Evolutionary conservation across 2,113 vertebrate genomes (phyloP), one percentile per base, ranked within the genome.

Genomic region (Zingel zingel): DNA sequence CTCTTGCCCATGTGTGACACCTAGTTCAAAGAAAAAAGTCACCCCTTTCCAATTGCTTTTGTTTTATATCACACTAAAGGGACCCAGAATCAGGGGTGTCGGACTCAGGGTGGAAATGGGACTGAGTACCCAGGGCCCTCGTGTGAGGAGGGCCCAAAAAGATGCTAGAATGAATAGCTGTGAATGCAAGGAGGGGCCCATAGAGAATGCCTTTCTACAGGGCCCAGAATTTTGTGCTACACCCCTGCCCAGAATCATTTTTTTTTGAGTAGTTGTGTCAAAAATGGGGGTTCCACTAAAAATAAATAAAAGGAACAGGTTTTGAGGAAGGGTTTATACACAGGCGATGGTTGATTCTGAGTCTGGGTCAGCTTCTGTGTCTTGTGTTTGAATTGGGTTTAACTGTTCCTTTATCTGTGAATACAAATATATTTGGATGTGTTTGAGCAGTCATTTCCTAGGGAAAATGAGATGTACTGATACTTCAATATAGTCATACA

Each of bases 1-100:
- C 68, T 66, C 82, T 83, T 85, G 85, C 69, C 64, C 72, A n/a
- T 19, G 66, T 81, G 84, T 88, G 65, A 85, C 70, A 81, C 81
- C 83, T 86, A 85, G 83, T 77, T 85, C 83, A 85, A 77, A 89
- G 48, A 54, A 21, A 39, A 51, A 56, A 53, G 30, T 33, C 30
- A 56, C 80, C 19, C n/a, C 5, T 54, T 67, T 74, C 4, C 9
- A n/a, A 23, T 11, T 33, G 16, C 36, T 67, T 64, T 66, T 50
- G 33, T 63, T 68, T 39, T 30, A 7, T 36, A 25, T 18, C 33
- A 3, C 18, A 33, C 3, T 18, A 27, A 54, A 66, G 8, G 14
- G 25, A 12, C 30, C 3, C 30, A 30, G 30, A 30, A 30, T 30
- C 30, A 30, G 30, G 30, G 30, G 4, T 33, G 4, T 33, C 4